Percentiles rank a stretch among this genome's conserved stretches.
These are phyloP conservation scores for Benitochromis conjunctus DNA, from an alignment of 2,113 vertebrate genomes.

Conservation along the genomic window DNA sequence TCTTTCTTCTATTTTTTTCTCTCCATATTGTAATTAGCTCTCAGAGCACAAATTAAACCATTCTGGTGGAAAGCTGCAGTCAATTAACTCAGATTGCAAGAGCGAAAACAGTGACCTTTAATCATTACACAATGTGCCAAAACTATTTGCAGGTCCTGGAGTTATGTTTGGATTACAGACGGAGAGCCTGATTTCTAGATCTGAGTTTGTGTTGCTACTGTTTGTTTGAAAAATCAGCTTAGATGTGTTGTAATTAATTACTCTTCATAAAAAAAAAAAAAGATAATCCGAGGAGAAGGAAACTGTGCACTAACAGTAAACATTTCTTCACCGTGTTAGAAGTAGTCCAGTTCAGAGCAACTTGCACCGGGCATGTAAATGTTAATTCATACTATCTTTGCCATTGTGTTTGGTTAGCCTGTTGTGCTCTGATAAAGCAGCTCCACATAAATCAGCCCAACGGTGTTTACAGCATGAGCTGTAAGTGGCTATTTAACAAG, in stretches of 20 bases:
- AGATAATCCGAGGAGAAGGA: neutral
- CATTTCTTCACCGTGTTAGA: neutral
- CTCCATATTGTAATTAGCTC: constrained; percentile 26
- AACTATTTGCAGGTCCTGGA: neutral
- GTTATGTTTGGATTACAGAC: neutral
- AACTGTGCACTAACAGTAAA: neutral
- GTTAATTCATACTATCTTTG: neutral
- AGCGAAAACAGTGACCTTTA: constrained; percentile 28
- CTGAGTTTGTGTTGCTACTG: neutral
- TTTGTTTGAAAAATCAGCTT: neutral
- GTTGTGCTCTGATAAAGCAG: neutral
- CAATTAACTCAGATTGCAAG: constrained; percentile 5
- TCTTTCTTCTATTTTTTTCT: neutral
- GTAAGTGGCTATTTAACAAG: neutral
- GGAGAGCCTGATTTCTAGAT: neutral
- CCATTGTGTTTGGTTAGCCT: neutral
- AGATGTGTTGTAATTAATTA: neutral
- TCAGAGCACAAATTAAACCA: constrained; percentile 15
- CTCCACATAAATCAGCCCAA: neutral
- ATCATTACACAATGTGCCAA: neutral
- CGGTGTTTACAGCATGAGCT: neutral
- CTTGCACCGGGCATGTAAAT: neutral
- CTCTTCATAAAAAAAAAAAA: neutral
- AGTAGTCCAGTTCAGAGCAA: neutral
- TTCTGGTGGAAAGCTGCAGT: constrained; percentile 18